Evolutionary conservation across 2,888 invertebrate species (phyloP), one percentile per base, ranked within the genome.

Genomic region (Catocala sponsa): DNA sequence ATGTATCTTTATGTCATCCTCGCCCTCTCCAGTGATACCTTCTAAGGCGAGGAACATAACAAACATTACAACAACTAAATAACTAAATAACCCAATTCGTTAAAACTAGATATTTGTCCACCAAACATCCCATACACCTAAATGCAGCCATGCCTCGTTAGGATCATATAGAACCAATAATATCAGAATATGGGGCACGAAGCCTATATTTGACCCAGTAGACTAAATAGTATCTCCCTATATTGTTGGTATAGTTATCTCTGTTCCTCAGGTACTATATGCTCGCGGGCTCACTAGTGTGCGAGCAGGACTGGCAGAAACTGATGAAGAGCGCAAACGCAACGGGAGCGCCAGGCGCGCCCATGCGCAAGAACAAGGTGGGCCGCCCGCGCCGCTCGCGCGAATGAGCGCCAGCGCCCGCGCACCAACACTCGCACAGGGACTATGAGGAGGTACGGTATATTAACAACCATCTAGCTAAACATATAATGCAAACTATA

Each of bases 241-340:
- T 25, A 25, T 25, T 25, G 25, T 25, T 25, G 25, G 1, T 25
- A 25, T 25, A 25, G 4, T 25, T 25, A 2, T 25, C 25, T 42
- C 42, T 53, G 9, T 47, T 1, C 43, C 35, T 59, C 87, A 96
- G 97, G 95, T 98, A 98, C 95, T 98, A 98, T 94, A 96, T 98
- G 95, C 95, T 98, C 81, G 97, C 98, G 86, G 98, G 98, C 75
- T 97, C 97, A 86, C 96, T 98, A 87, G 97, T 98, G 74, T 99
- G 99, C 95, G 99, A 99, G 94, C 97, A 98, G 93, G 98, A 99
- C 95, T 98, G 98, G 97, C 98, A 98, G 94, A 98, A 98, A 94
- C 95, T 98, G 87, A 96, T 98, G 91, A 98, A 98, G 94, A 96
- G 95, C 79, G 96, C 96, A 78, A 96, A 95, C 85, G 95, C 95